Evolutionary conservation across 2,797 vertebrate genomes (phyloP).

Genomic region (Phataginus tricuspis): DNA sequence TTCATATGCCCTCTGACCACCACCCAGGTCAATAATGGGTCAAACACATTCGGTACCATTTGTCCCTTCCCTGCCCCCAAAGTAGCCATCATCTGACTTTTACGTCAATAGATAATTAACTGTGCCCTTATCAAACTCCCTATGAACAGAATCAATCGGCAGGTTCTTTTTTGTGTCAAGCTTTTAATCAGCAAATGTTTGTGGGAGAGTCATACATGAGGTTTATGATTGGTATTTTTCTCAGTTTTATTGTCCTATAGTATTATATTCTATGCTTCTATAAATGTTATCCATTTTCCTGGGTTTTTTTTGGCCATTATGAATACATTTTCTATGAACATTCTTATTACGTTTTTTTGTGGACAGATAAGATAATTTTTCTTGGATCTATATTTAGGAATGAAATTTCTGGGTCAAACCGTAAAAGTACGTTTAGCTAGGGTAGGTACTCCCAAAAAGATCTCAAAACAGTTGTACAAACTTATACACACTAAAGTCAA

Average conservation of each 20-base stretch:
- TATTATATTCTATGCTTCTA: background rate
- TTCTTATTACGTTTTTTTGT: no score
- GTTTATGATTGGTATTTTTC: rapidly evolving
- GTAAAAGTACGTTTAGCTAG: background rate
- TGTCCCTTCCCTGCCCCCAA: background rate
- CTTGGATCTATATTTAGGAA: background rate
- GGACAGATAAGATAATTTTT: background rate
- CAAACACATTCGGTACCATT: rapidly evolving
- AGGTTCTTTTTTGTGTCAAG: background rate
- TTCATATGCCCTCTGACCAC: background rate
- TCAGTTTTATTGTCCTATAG: background rate
- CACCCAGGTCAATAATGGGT: no score
- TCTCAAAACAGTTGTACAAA: background rate
- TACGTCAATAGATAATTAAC: background rate
- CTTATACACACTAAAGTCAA: background rate
- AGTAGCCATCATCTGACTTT: no score
- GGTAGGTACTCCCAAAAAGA: rapidly evolving
- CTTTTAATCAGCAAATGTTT: background rate
- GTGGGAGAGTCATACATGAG: background rate
- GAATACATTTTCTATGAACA: background rate
- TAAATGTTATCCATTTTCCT: background rate
- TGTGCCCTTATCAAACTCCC: background rate
- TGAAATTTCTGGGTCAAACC: background rate
- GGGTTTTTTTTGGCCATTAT: background rate
- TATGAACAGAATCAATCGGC: background rate